A percentile compares a stretch with the other conserved stretches of the same genome.
Conservation (phyloP, 2,888 invertebrate species). For the Drosophila ezoana region DNA sequence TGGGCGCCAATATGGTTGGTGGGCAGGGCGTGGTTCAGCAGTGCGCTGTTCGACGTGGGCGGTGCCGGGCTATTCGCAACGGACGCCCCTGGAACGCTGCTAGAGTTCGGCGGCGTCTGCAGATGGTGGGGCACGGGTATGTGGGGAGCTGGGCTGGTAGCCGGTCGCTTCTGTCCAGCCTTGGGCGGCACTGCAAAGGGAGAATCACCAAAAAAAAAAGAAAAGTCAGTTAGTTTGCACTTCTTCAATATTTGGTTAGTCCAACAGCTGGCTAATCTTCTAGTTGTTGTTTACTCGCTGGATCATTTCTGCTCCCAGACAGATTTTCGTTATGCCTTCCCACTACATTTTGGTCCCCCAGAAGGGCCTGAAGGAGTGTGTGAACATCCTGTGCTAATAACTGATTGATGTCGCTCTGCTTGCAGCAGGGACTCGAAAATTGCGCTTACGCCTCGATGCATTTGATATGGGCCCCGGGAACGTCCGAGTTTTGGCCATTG, state of each 20-base stretch:
- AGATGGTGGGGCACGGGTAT: conserved; percentile 84
- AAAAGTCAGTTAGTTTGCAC: neutral
- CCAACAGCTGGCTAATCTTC: neutral
- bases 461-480: conserved; percentile 30
- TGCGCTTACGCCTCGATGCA: conserved; percentile 67
- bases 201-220: conserved; percentile 2
- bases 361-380: neutral
- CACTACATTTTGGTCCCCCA: no score
- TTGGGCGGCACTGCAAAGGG: conserved; percentile 84
- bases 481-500: conserved; percentile 13
- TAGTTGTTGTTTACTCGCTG: neutral
- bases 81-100: conserved; percentile 37
- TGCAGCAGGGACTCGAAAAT: conserved; percentile 44
- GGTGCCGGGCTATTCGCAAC: conserved; percentile 65
- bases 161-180: conserved; percentile 84
- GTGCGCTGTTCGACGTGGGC: conserved; percentile 45
- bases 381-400: conserved; percentile 62
- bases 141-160: conserved; percentile 84
- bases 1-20: conserved; percentile 82
- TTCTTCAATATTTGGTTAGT: neutral
- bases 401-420: conserved; percentile 64
- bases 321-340: no score
- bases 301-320: neutral
- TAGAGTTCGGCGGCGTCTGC: conserved; percentile 79
- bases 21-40: conserved; percentile 81